Conservation (phyloP, 2,113 vertebrate species). For the Triplophysa siluroides region DNA sequence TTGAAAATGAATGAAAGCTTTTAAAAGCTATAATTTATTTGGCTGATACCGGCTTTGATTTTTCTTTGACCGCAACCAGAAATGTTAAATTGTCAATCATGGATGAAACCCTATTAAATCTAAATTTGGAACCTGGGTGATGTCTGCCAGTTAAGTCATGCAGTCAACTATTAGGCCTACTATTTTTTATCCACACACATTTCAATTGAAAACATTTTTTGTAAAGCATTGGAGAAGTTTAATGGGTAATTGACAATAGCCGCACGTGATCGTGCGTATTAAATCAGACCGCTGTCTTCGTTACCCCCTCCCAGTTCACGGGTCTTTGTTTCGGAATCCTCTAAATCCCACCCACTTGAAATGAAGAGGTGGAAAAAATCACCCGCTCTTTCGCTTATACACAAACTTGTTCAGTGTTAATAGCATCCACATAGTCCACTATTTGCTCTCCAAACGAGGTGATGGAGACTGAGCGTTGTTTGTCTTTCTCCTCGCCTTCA, state of each 20-base stretch:
- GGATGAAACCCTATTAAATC: background rate
- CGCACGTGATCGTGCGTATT: constrained; percentile 75
- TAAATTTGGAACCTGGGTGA: background rate
- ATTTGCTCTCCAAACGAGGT: constrained; percentile 58
- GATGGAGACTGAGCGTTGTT: constrained; percentile 82
- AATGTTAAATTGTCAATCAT: background rate
- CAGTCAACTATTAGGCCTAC: background rate
- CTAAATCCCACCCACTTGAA: constrained; percentile 80
- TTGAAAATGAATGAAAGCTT: background rate
- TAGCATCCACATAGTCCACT: constrained; percentile 61
- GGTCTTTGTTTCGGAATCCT: constrained; percentile 77
- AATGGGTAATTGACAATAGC: constrained; percentile 73
- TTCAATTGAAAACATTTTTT: constrained; percentile 36
- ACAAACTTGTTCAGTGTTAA: constrained; percentile 59
- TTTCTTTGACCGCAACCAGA: background rate
- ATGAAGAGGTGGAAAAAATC: constrained; percentile 63
- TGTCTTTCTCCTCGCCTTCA: constrained; percentile 75
- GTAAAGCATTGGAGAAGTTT: constrained; percentile 61
- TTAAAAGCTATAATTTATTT: background rate
- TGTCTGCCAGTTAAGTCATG: background rate
- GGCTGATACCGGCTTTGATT: background rate
- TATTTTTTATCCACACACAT: background rate
- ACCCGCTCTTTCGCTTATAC: constrained; percentile 51
- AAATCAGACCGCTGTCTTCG: constrained; percentile 66
- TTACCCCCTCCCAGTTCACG: constrained; percentile 64